These are phyloP conservation scores for Ptychochromis oligacanthus DNA, from an alignment of 2,113 vertebrate genomes.

Conservation along the genomic window DNA sequence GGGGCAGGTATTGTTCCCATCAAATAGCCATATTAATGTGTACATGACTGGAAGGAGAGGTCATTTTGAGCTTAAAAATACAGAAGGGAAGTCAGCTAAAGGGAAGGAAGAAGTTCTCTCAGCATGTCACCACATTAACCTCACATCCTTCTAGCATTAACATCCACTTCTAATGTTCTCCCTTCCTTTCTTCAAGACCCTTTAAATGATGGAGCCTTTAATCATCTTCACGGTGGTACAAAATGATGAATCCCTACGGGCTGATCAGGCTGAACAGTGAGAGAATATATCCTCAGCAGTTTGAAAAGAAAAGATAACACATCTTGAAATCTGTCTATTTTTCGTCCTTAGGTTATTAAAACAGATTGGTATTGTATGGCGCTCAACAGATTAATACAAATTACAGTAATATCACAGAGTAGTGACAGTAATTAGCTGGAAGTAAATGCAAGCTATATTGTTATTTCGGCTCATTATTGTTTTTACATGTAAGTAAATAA, in stretches of 20 bases:
- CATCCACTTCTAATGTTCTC: constrained; percentile 33
- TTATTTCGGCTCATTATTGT: neutral
- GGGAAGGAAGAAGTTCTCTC: constrained; percentile 39
- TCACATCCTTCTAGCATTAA: constrained; percentile 47
- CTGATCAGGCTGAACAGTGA: constrained; percentile 25
- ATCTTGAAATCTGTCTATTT: constrained; percentile 25
- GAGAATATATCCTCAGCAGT: constrained; percentile 30
- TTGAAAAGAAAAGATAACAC: constrained; percentile 23
- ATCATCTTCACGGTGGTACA: constrained; percentile 48
- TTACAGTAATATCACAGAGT: neutral
- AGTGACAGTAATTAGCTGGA: constrained; percentile 8
- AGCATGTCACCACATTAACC: constrained; percentile 58
- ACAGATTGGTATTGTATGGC: constrained; percentile 21
- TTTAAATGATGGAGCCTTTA: constrained; percentile 48
- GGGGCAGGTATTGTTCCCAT: neutral
- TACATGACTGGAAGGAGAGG: neutral
- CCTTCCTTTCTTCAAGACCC: constrained; percentile 24
- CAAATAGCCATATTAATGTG: constrained; percentile 8
- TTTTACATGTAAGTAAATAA: neutral
- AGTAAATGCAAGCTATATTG: neutral
- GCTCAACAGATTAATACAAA: neutral
- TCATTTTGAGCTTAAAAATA: constrained; percentile 25
- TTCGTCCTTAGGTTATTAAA: constrained; percentile 31
- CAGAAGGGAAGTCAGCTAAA: constrained; percentile 14
- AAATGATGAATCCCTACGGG: constrained; percentile 48